Conservation (phyloP, 2,888 invertebrate species). For the Tromatobia lineatoria region DNA sequence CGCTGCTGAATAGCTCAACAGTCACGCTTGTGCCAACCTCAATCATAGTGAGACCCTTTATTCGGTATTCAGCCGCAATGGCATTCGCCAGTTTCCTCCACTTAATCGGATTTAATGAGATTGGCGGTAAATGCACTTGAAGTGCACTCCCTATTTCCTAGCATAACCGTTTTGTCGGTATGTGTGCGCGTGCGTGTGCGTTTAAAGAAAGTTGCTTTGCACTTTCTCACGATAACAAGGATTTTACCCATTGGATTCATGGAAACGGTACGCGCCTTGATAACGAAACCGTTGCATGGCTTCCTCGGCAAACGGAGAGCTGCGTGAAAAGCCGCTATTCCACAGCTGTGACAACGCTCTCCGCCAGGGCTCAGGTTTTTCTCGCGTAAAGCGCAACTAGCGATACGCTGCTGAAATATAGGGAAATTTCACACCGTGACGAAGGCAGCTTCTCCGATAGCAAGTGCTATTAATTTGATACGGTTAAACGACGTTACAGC, state of each 20-base stretch:
- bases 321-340: not conserved
- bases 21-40: not conserved
- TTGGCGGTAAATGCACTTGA: constrained; percentile 49
- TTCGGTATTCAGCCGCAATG: constrained; percentile 26
- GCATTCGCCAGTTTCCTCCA: constrained; percentile 4
- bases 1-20: not conserved
- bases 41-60: not conserved
- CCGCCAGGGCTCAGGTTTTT: not conserved
- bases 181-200: too few relatives aligned
- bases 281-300: constrained; percentile 40
- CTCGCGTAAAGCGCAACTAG: not conserved
- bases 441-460: constrained; percentile 28
- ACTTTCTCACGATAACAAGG: constrained; percentile 23
- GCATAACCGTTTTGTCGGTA: too few relatives aligned
- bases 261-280: constrained; percentile 56
- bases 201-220: constrained; percentile 40
- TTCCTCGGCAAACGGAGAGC: not conserved
- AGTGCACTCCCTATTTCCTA: not conserved
- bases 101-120: constrained; percentile 62
- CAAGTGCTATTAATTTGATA: constrained; percentile 53
- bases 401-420: constrained; percentile 30
- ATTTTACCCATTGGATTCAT: constrained; percentile 32
- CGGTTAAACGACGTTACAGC: constrained; percentile 43
- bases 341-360: not conserved
- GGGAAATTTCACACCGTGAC: constrained; percentile 38